Base-by-base conservation (phyloP, 2,797 vertebrate species). In the Falco novaeseelandiae region DNA sequence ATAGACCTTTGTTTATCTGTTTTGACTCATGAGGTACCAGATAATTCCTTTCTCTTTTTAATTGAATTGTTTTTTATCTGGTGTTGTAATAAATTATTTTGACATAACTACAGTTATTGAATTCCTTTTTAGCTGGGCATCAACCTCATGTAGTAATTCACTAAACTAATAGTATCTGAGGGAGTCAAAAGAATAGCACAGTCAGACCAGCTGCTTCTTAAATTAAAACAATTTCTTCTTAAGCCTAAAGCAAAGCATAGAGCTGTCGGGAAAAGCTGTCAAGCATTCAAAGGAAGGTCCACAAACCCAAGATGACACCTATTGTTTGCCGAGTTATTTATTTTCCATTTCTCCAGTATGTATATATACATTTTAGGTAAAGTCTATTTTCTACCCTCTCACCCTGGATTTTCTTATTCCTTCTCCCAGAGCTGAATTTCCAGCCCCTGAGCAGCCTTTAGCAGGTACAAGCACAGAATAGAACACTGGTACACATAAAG, bases 21-120 rank as follows among this genome's bases (percentile, higher is more conserved):
- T 94, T 90, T 90, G 83, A 74, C 16, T 86, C 30, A 19, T 42
- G 40, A 91, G 25, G 36, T 79, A 57, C 9, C 11, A 71, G 26
- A 71, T 71, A 49, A 94, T 71, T 81, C 10, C 14, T 89, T 91
- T 88, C 76, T 34, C 4, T 58, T 91, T 93, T 90, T 89, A 92
- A 95, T 90, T 74, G 17, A 59, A 85, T 74, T 91, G 30, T 4
- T 81, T 87, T 87, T 85, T 87, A 84, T 95, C 58, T 89, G 59
- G 61, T 66, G 10, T 4, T 86, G 30, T 26, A 91, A 81, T 83
- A 73, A 87, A 78, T 51, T 77, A 66, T 83, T 91, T 88, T 91
- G 72, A 27, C 69, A 71, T 74, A 95, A 83, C 73, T 80, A 65
- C 36, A 46, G 55, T 71, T 93, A 93, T 34, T 71, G 49, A 77